These are phyloP conservation scores for Perithous albicinctus DNA, from an alignment of 2,888 invertebrate genomes.

Conservation along the genomic window DNA sequence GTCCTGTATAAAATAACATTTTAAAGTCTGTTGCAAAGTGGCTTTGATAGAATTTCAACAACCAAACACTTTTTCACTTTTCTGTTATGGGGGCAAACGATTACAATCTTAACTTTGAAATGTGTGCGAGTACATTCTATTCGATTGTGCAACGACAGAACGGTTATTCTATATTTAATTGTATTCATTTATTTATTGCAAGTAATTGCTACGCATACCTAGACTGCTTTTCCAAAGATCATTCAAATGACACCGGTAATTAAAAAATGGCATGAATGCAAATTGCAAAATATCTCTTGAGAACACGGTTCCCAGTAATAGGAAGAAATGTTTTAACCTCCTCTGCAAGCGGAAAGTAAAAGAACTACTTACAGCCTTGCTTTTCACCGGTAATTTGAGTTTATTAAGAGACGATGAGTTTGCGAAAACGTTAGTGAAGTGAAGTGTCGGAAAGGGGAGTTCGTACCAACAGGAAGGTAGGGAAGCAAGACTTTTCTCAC, in stretches of 20 bases:
- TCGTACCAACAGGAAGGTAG: not conserved
- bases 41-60: not conserved
- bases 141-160: not conserved
- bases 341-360: not conserved
- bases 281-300: not conserved
- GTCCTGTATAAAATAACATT: not conserved
- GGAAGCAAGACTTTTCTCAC: conserved; percentile 3
- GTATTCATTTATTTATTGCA: not conserved
- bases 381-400: conserved; percentile 39
- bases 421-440: conserved; percentile 24
- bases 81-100: not conserved
- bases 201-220: not conserved
- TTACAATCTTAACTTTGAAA: not conserved
- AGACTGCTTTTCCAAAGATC: not conserved
- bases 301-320: not conserved
- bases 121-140: not conserved
- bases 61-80: not conserved
- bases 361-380: not conserved
- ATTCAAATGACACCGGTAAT: not conserved
- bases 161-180: not conserved
- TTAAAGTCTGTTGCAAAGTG: not conserved
- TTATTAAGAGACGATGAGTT: conserved; percentile 35
- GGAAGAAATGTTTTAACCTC: not conserved
- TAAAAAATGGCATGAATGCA: not conserved
- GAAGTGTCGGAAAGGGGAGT: conserved; percentile 11